Percentiles rank a stretch among this genome's conserved stretches.
Evolutionary conservation across 1,140 invertebrate species (phyloP).

Genomic region (Magallana gigas): DNA sequence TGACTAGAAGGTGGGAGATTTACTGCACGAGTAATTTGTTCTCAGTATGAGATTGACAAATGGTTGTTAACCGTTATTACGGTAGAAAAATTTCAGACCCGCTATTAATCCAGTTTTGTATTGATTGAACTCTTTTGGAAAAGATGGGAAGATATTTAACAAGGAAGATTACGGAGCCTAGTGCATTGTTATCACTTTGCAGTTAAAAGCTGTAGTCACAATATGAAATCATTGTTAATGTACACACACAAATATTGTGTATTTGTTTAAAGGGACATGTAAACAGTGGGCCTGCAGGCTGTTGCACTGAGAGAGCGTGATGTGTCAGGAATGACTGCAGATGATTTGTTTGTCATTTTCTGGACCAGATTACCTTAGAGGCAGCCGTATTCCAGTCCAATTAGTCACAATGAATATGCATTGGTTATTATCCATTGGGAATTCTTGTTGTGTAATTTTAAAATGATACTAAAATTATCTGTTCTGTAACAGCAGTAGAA

Average conservation of each 20-base stretch:
- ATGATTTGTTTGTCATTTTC: conserved; percentile 28
- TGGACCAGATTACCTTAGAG: conserved; percentile 3
- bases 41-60: not conserved
- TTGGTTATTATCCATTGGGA: not conserved
- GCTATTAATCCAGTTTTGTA: conserved; percentile 7
- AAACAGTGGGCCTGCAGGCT: conserved; percentile 25
- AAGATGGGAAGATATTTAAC: not conserved
- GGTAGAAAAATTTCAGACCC: not conserved
- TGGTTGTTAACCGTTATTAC: not conserved
- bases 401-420: conserved; percentile 13
- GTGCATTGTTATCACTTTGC: too few species aligned
- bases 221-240: not conserved
- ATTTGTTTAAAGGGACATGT: conserved; percentile 23
- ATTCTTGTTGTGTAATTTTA: too few species aligned
- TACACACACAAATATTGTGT: not conserved
- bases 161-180: too few species aligned
- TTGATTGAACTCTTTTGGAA: conserved; percentile 12
- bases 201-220: too few species aligned
- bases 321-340: not conserved
- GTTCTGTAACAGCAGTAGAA: too few species aligned
- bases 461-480: too few species aligned
- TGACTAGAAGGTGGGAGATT: not conserved
- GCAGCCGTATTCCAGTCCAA: not conserved
- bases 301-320: not conserved
- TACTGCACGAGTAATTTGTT: not conserved